Conservation (phyloP, 2,888 invertebrate species). For the Ferrisia virgata region DNA sequence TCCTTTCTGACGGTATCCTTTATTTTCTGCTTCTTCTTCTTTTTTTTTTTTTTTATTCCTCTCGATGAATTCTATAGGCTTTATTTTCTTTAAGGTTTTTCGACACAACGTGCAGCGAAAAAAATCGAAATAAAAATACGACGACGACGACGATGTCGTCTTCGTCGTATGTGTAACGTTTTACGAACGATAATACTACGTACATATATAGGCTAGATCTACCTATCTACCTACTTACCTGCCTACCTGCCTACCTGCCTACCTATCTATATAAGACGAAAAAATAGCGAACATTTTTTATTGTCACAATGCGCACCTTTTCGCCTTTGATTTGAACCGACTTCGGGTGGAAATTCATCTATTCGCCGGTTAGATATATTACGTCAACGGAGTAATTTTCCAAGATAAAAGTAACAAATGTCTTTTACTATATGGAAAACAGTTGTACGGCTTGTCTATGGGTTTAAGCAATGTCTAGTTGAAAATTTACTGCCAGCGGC, state of each 20-base stretch:
- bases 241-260: no score
- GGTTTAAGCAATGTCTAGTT: neutral
- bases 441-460: neutral
- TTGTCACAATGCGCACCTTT: neutral
- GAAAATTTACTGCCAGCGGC: neutral
- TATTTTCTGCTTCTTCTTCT: no score
- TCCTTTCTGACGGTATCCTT: neutral
- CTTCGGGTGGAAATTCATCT: neutral
- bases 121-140: neutral
- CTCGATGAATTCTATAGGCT: neutral
- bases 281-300: constrained; percentile 3
- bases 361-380: neutral
- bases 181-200: neutral
- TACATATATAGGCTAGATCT: no score
- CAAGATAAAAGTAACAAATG: constrained; percentile 11
- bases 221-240: no score
- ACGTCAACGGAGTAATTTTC: constrained; percentile 5
- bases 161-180: neutral
- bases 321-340: constrained; percentile 7
- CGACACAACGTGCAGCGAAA: neutral
- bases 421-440: constrained; percentile 6
- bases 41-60: neutral
- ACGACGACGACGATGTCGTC: no score
- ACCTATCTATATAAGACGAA: neutral
- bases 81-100: neutral